A percentile compares a stretch with the other conserved stretches of the same genome.
These are phyloP conservation scores for Portevinia maculata DNA, from an alignment of 2,888 invertebrate species.

Conservation along the genomic window DNA sequence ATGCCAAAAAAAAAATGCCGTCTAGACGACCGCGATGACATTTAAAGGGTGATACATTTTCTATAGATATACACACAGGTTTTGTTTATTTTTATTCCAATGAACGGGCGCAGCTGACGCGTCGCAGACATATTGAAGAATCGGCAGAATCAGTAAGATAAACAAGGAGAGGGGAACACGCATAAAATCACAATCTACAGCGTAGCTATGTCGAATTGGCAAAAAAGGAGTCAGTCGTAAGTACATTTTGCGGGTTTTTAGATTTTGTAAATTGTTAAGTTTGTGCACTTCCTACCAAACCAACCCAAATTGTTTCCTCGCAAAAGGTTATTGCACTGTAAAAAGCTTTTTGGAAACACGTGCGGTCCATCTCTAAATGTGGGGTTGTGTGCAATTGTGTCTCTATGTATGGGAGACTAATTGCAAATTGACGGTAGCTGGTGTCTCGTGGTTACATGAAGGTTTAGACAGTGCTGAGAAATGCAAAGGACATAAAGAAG, in stretches of 20 bases:
- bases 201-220: slow-evolving; percentile 18
- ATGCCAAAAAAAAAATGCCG: slow-evolving; percentile 61
- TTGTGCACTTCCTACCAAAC: slow-evolving; percentile 12
- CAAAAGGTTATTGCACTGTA: slow-evolving; percentile 43
- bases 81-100: slow-evolving; percentile 48
- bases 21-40: slow-evolving; percentile 71
- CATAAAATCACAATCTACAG: slow-evolving; percentile 33
- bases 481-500: background rate
- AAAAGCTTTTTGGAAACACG: slow-evolving; percentile 10
- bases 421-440: slow-evolving; percentile 10
- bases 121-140: slow-evolving; percentile 44
- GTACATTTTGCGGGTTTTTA: slow-evolving; percentile 5
- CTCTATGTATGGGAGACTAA: slow-evolving; percentile 3
- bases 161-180: background rate
- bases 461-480: background rate
- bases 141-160: slow-evolving; percentile 8
- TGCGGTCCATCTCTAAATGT: background rate
- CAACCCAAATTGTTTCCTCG: slow-evolving; percentile 19
- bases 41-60: slow-evolving; percentile 42
- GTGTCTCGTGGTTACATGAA: background rate
- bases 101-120: slow-evolving; percentile 64
- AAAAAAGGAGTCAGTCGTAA: slow-evolving; percentile 1
- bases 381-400: background rate
- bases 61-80: slow-evolving; percentile 33
- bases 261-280: background rate